Evolutionary conservation across 2,888 invertebrate genomes (phyloP).

Genomic region (Drosophila crucigera): DNA sequence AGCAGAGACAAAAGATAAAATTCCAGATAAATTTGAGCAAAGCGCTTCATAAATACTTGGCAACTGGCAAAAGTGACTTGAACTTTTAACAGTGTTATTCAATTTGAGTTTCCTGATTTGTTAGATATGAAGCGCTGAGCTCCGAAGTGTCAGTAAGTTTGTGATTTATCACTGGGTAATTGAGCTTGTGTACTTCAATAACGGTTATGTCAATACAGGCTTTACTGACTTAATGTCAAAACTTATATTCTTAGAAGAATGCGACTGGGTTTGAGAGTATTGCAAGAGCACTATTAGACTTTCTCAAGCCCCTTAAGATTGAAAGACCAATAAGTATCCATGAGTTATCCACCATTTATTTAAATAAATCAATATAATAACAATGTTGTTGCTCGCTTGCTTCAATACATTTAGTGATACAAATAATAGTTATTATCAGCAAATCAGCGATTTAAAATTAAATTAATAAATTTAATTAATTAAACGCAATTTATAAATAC

Average conservation of each 20-base stretch:
- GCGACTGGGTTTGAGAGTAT: not conserved
- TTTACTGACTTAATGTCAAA: not conserved
- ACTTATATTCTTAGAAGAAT: not conserved
- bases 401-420: not conserved
- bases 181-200: slow-evolving; percentile 17
- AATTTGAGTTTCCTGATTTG: slow-evolving; percentile 61
- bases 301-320: not conserved
- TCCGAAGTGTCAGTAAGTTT: slow-evolving; percentile 37
- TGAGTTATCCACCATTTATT: no score
- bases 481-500: slow-evolving; percentile 17
- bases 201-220: not conserved
- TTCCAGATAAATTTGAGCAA: slow-evolving; percentile 57
- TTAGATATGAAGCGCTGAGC: slow-evolving; percentile 22
- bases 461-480: slow-evolving; percentile 34
- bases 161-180: slow-evolving; percentile 31
- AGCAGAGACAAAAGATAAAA: slow-evolving; percentile 61
- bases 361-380: not conserved
- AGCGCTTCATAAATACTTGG: slow-evolving; percentile 70
- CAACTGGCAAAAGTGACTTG: slow-evolving; percentile 65
- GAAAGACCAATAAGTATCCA: not conserved
- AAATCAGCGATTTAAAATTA: slow-evolving; percentile 10
- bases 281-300: not conserved
- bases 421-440: slow-evolving; percentile 4
- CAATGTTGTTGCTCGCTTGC: not conserved
- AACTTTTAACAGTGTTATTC: slow-evolving; percentile 65